phyloP scores from a whole-genome alignment of 2,797 vertebrate genomes.

The Huso huso region DNA sequence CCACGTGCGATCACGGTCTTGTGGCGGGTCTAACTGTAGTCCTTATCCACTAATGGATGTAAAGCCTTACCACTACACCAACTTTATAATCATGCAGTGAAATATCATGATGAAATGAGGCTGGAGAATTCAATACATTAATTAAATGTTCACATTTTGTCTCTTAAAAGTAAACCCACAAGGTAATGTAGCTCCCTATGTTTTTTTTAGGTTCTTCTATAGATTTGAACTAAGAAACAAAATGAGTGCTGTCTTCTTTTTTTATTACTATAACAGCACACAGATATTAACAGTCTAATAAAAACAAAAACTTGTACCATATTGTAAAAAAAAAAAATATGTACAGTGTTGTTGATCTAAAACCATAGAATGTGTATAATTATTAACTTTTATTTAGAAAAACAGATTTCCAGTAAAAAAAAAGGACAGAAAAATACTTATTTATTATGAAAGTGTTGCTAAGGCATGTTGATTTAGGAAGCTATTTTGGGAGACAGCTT shows the following conservation, averaged over 20 bases:
- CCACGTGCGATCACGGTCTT: no score
- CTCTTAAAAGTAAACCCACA: background rate
- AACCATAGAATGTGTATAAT: conserved; percentile 73
- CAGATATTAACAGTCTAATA: conserved; percentile 14
- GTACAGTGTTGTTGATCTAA: conserved; percentile 63
- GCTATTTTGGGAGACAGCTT: no score
- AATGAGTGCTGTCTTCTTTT: background rate
- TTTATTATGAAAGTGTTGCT: no score
- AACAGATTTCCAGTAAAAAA: background rate
- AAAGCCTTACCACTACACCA: no score
- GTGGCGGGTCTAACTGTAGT: no score
- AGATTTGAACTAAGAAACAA: conserved; percentile 26
- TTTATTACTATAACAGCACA: conserved; percentile 17
- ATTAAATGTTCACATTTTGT: background rate
- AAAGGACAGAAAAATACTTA: no score
- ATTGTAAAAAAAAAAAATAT: conserved; percentile 56
- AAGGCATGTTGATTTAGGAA: no score
- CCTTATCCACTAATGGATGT: no score
- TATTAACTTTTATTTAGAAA: conserved; percentile 62
- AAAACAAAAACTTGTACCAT: conserved; percentile 53
- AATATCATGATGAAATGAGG: no score
- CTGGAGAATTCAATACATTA: no score
- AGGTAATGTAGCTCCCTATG: conserved; percentile 19
- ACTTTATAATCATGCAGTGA: no score
- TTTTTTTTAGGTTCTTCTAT: conserved; percentile 41